Conservation (phyloP, 2,888 invertebrate species). For the Heliconius ethilla region DNA sequence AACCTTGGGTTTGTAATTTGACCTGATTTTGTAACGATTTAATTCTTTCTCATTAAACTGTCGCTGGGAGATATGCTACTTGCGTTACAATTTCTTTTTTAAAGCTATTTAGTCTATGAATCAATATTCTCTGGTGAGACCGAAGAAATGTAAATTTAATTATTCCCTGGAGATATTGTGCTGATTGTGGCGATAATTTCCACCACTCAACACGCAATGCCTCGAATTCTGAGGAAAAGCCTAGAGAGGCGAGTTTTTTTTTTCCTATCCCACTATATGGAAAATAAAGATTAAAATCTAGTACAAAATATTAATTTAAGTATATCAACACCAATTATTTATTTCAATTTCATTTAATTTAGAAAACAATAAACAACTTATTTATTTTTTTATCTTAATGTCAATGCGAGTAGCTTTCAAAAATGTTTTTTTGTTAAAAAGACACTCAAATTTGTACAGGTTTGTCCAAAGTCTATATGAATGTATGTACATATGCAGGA, state of each 20-base stretch:
- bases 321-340: neutral
- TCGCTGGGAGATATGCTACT: neutral
- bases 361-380: neutral
- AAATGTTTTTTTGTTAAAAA: neutral
- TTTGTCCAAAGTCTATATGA: neutral
- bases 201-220: neutral
- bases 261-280: neutral
- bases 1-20: conserved; percentile 39
- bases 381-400: neutral
- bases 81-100: neutral
- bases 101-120: too few species aligned
- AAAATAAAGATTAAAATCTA: too few species aligned
- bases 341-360: neutral
- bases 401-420: neutral
- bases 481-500: neutral
- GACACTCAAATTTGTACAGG: neutral
- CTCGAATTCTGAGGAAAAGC: neutral
- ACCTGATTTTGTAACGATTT: conserved; percentile 36
- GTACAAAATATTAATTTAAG: too few species aligned
- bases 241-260: neutral
- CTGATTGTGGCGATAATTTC: too few species aligned
- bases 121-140: too few species aligned
- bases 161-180: too few species aligned
- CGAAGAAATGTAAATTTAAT: too few species aligned
- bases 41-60: conserved; percentile 9